Conservation (phyloP, 2,888 invertebrate genomes). For the Deilephila porcellus region DNA sequence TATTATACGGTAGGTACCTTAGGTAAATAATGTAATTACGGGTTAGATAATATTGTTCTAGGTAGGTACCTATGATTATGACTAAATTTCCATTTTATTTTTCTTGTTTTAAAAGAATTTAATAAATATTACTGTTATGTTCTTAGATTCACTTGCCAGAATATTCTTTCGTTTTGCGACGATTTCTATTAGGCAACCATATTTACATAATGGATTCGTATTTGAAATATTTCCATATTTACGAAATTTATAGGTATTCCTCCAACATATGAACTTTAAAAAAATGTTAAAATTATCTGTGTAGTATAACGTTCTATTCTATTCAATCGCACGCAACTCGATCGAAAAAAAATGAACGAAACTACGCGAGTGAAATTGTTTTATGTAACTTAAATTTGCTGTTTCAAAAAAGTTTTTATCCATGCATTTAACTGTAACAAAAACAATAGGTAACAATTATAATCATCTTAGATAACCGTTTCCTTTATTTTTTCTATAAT, state of each 20-base stretch:
- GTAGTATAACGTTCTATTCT: background rate
- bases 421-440: background rate
- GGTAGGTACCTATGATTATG: too few species aligned
- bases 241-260: too few species aligned
- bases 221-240: background rate
- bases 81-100: too few species aligned
- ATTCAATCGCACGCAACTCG: constrained; percentile 14
- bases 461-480: too few species aligned
- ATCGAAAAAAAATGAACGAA: constrained; percentile 18
- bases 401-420: background rate
- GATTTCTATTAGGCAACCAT: too few species aligned
- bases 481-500: background rate
- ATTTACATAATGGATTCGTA: too few species aligned
- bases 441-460: background rate
- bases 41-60: background rate
- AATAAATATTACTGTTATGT: too few species aligned
- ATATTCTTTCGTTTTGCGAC: too few species aligned
- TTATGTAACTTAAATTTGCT: background rate
- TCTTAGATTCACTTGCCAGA: too few species aligned
- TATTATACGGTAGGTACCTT: background rate
- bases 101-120: too few species aligned
- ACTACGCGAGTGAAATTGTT: background rate
- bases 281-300: background rate
- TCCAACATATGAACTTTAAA: background rate
- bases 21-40: background rate